Base-by-base conservation (phyloP, 2,888 invertebrate species). In the Sphaeridia pumilis region DNA sequence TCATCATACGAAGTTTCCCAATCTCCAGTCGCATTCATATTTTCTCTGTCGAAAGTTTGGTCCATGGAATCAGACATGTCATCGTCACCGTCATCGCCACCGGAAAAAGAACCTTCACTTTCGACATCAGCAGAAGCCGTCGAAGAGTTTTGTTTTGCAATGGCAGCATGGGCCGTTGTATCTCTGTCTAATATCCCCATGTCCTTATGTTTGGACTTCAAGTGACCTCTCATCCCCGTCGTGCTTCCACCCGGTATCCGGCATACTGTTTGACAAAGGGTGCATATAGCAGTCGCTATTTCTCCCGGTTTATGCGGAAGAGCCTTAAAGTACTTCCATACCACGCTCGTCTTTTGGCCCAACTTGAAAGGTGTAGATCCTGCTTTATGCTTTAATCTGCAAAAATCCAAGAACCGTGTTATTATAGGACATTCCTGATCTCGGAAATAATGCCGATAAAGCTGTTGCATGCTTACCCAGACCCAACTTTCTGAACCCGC, bases 211-310 rank as follows among this genome's bases (percentile, higher is more conserved):
- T 59, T 57, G 22, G 57, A 26, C 24, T 59, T 55, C 21, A 59
- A 28, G 38, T 59, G 59, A 2, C 59, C 56, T 35, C 59, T 21
- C 57, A 59, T 59, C 4, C 59, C 57, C 1, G 59, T 59, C 1
- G 59, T 59, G 43, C 57, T 57, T 24, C 59, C 59, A 26, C 59
- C 54, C 1, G 59, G 57, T 41, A 54, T 51, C 28, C 55, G 54
- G 38, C 55, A 59, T 10, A 56, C 41, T 1, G 48, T 56, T 26
- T 52, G 49, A 36, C 59, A 59, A 2, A 59, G 28, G 1, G 48
- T 42, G 28, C 59, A 59, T 3, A 54, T 28, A 2, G 59, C 54
- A 12, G 44, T 49, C 3, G 54, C 54, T 38, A 55, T 50, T 27
- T 53, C 46, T 3, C 48, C 53, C 7, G 35, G 41, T 17, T 17